Evolutionary conservation across 2,113 vertebrate species (phyloP), one percentile per base, ranked within the genome.

Genomic region (Vicugna pacos): DNA sequence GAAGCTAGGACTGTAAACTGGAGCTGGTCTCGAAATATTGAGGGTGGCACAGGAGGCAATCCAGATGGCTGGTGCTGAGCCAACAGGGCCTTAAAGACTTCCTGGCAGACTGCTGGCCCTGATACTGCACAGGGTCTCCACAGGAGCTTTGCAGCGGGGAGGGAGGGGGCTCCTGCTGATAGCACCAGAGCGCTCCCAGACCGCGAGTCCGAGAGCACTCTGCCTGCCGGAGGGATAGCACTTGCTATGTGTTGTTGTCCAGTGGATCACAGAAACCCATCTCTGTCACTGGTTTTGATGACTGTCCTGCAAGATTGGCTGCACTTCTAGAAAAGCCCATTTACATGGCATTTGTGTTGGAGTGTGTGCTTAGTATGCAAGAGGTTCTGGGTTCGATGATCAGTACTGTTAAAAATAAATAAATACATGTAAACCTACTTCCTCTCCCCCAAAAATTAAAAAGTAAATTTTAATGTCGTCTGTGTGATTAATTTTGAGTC

Each of bases 11-110:
- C 38, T 65, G 16, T 86, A 52, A 86, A 58, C 85, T 73, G 58
- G 85, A 84, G n/a, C 89, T 72, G n/a, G 46, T 79, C 77, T 89
- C 24, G 73, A 52, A 95, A 67, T 62, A 58, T 67, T 88, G 56
- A 50, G 16, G 65, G 56, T 86, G 89, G 38, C 30, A 17, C 17
- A 8, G 42, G 58, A 75, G 80, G n/a, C 38, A 3, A 72, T 84
- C 65, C 58, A 69, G 42, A 60, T 80, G 75, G 65, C 42, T 46
- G 50, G 35, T 7, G 52, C 73, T 80, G 85, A 93, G 73, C 73
- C 90, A 84, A 13, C 14, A 26, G 73, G 58, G 28, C 65, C 91
- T 86, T 67, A 17, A 85, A 84, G 32, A 26, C 35, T 80, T 60
- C 50, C 54, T 54, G 46, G 38, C 19, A 42, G 38, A 24, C 38